phyloP scores from a whole-genome alignment of 53 echinoderm and acorn worm species.

The Stichopus horrens region DNA sequence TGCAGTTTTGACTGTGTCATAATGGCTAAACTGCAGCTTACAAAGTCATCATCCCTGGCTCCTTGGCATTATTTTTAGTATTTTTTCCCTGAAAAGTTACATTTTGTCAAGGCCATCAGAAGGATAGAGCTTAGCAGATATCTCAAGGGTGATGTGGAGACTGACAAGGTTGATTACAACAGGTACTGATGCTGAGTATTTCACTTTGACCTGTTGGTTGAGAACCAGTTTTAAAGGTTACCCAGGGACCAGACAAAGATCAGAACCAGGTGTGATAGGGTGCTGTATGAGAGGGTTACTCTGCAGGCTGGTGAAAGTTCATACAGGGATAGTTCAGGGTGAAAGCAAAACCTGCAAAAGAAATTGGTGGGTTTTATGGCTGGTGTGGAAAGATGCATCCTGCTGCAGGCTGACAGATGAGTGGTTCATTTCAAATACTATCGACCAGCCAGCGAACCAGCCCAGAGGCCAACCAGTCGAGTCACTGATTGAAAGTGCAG shows the following conservation, averaged over 20 bases:
- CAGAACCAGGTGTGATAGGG: conserved; percentile 30
- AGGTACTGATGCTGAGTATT: not conserved
- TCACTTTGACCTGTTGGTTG: not conserved
- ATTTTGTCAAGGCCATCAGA: conserved; percentile 24
- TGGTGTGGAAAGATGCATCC: conserved; percentile 39
- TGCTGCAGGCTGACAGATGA: conserved; percentile 18
- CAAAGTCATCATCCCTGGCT: too few relatives aligned
- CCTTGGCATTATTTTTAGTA: not conserved
- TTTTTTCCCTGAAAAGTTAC: not conserved
- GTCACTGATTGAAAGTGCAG: conserved; percentile 5
- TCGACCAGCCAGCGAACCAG: not conserved
- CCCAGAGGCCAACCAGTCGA: not conserved
- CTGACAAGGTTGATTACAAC: conserved; percentile 32
- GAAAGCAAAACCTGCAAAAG: conserved; percentile 24
- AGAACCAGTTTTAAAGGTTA: conserved; percentile 34
- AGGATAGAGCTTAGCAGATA: conserved; percentile 19
- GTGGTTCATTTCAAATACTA: not conserved
- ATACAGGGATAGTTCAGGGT: conserved; percentile 37
- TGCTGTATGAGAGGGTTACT: conserved; percentile 15
- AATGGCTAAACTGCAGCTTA: too few relatives aligned
- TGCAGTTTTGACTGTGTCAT: too few relatives aligned
- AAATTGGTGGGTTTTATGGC: conserved; percentile 33
- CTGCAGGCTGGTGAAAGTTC: conserved; percentile 38
- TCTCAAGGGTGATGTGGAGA: conserved; percentile 38
- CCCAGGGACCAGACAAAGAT: conserved; percentile 37